Conservation (phyloP, 1,140 invertebrate genomes). For the Agrilus planipennis region DNA sequence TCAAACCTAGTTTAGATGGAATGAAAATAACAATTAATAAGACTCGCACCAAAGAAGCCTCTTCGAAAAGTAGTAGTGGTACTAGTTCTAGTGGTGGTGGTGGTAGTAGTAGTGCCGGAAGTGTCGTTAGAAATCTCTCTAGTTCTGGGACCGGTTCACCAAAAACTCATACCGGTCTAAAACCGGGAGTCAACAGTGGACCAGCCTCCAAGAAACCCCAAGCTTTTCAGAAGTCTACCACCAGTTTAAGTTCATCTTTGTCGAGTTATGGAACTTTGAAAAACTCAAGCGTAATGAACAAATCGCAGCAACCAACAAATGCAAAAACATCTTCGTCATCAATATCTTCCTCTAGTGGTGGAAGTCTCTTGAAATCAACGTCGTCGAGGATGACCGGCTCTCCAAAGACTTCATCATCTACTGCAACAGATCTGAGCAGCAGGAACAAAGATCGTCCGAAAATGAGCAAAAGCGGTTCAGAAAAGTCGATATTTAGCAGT, state of each 20-base stretch:
- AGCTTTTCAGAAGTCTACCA: conserved; percentile 29
- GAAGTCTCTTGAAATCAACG: conserved; percentile 22
- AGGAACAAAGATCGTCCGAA: conserved; percentile 42
- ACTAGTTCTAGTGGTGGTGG: not conserved
- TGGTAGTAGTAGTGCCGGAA: conserved; percentile 1
- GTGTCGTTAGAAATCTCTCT: conserved; percentile 5
- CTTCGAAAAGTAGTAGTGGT: conserved; percentile 33
- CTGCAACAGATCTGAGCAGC: conserved; percentile 42
- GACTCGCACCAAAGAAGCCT: conserved; percentile 51
- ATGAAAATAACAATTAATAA: conserved; percentile 86
- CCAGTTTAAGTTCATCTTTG: conserved; percentile 4
- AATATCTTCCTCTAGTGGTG: conserved; percentile 17
- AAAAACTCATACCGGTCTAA: conserved; percentile 69
- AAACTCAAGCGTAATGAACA: conserved; percentile 26
- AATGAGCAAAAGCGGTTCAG: conserved; percentile 39
- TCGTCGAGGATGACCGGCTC: conserved; percentile 33
- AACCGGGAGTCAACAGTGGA: conserved; percentile 70
- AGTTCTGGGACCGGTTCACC: conserved; percentile 48
- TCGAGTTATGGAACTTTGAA: conserved; percentile 8
- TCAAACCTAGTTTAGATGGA: conserved; percentile 71
- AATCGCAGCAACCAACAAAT: conserved; percentile 16
- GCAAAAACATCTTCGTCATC: not conserved
- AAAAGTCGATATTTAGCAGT: conserved; percentile 55
- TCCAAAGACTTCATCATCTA: conserved; percentile 31
- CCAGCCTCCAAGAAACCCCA: conserved; percentile 68